A percentile compares a stretch with the other conserved stretches of the same genome.
Conservation (phyloP, 2,888 invertebrate species). For the Tholera decimalis region DNA sequence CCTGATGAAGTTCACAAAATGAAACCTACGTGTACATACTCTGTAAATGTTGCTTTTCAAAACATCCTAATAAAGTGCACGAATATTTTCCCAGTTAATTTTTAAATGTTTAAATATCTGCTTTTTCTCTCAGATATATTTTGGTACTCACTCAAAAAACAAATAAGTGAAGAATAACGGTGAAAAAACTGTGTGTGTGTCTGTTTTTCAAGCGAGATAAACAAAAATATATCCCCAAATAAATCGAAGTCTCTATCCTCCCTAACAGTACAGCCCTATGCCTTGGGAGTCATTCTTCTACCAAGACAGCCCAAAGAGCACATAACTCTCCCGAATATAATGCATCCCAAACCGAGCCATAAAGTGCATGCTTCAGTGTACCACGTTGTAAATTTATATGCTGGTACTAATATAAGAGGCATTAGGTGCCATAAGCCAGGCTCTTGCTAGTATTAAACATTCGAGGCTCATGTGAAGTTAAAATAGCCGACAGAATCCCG, state of each 20-base stretch:
- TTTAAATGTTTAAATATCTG: background rate
- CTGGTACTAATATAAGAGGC: slow-evolving; percentile 67
- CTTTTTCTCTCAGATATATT: background rate
- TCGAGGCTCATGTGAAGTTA: slow-evolving; percentile 36
- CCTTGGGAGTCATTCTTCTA: slow-evolving; percentile 81
- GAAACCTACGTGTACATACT: slow-evolving; percentile 5
- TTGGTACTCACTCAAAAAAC: background rate
- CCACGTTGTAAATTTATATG: slow-evolving; percentile 73
- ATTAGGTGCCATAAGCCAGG: slow-evolving; percentile 65
- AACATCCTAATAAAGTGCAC: slow-evolving; percentile 22
- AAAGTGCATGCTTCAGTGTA: slow-evolving; percentile 75
- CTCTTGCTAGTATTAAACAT: slow-evolving; percentile 45
- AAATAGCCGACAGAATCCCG: slow-evolving; percentile 31
- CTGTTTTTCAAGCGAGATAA: slow-evolving; percentile 28
- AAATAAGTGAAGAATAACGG: background rate
- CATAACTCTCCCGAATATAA: slow-evolving; percentile 77
- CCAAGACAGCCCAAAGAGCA: slow-evolving; percentile 75
- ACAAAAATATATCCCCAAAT: slow-evolving; percentile 47
- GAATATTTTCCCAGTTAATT: slow-evolving; percentile 13
- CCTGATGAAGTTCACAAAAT: slow-evolving; percentile 60
- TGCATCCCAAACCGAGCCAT: slow-evolving; percentile 76
- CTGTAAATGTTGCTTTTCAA: slow-evolving; percentile 16
- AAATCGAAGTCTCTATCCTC: slow-evolving; percentile 49
- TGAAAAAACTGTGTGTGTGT: background rate
- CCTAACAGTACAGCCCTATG: slow-evolving; percentile 64